A percentile compares a stretch with the other conserved stretches of the same genome.
Evolutionary conservation across 1,140 invertebrate genomes (phyloP).

Genomic region (Tetragnatha versicolor): DNA sequence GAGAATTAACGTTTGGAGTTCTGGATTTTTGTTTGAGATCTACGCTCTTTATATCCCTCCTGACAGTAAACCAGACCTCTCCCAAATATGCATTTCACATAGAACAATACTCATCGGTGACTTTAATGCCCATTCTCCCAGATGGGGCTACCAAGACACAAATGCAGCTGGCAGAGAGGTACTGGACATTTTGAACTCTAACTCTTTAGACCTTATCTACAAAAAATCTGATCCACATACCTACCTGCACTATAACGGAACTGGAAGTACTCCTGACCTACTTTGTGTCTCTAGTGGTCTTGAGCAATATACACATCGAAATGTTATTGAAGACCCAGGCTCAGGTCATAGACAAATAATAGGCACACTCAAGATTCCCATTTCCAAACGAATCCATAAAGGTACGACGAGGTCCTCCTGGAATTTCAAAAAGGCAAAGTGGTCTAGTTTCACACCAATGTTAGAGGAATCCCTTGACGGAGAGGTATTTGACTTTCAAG

Average conservation of each 20-base stretch:
- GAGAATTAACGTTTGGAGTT: background rate
- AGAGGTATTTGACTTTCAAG: background rate
- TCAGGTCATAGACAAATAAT: slow-evolving; percentile 5
- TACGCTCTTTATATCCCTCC: slow-evolving; percentile 12
- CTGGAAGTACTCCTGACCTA: background rate
- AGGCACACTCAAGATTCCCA: background rate
- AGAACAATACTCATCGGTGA: no score
- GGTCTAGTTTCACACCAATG: background rate
- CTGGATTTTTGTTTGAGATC: background rate
- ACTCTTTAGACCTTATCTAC: slow-evolving; percentile 11
- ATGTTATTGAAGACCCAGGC: background rate
- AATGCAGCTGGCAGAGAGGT: slow-evolving; percentile 25
- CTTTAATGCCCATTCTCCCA: no score
- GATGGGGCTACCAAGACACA: slow-evolving; percentile 7
- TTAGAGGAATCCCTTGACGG: background rate
- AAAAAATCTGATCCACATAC: slow-evolving; percentile 9
- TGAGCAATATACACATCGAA: background rate
- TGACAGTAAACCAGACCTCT: no score
- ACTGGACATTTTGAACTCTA: slow-evolving; percentile 8
- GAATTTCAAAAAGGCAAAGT: background rate
- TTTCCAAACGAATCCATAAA: no score
- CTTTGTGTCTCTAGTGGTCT: slow-evolving; percentile 18
- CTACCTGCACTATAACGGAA: slow-evolving; percentile 14
- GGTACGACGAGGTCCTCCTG: background rate
- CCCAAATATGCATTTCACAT: no score